Evolutionary conservation across 1,140 invertebrate species (phyloP), one percentile per base, ranked within the genome.

Genomic region (Platyscapa corneri): DNA sequence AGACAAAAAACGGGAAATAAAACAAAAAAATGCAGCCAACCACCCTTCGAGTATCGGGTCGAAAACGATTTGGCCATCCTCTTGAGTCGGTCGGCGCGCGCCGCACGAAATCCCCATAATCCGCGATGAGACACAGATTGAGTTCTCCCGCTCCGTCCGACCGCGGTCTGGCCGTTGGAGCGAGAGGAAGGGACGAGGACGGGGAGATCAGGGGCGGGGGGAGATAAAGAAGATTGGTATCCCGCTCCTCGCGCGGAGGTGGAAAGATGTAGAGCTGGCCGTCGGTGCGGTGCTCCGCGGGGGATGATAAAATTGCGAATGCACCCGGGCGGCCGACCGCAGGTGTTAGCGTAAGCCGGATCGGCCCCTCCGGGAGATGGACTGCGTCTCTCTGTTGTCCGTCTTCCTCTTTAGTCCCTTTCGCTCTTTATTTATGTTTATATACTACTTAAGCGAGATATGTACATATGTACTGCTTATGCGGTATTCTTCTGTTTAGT

Each of bases 111-210:
- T 92, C 92, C 92, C 90, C 90, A 92, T 93, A 93, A 93, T 93
- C 92, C 91, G 87, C 89, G 90, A 91, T 92, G 92, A 92, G 91
- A 92, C 91, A 92, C 90, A 92, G 92, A 93, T 93, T 92, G 91
- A 93, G 91, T 92, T 91, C 90, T 88, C 88, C 87, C 83, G 83
- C 3, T 30, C 20, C 14, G 46, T 18, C 27, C 18, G 74, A 14
- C 42, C 42, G 42, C 6, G n/a, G 42, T 27, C 6, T 6, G 42
- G 32, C 16, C 6, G 18, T 0, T 5, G 18, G 37, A 27, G 8
- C 3, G 74, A 49, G n/a, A 30, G 16, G 37, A 80, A 85, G 82
- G 53, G n/a, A n/a, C n/a, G 42, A 5, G 42, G 42, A 7, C 42
- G 42, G 12, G 6, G 5, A 46, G 12, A 46, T 5, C 42, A 7